These are phyloP conservation scores for Hassar affinis DNA, from an alignment of 2,113 vertebrate genomes.

Conservation along the genomic window DNA sequence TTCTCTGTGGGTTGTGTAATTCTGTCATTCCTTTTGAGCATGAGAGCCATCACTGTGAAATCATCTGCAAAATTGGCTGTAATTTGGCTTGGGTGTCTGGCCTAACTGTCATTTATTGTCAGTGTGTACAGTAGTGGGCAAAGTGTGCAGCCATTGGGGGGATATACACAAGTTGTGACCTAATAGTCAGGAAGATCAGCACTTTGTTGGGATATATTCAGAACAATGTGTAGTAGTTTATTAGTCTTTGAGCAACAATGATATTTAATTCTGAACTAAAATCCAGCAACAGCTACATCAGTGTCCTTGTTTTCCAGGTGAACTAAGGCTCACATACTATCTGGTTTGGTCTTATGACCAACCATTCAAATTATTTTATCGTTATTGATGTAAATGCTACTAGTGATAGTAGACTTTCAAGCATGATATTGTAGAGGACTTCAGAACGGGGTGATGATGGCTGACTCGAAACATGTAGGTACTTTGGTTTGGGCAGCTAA, in stretches of 20 bases:
- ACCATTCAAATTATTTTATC: background rate
- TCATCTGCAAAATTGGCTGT: constrained; percentile 4
- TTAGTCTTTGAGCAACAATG: background rate
- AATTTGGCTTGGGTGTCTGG: constrained; percentile 6
- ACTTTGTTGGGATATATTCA: background rate
- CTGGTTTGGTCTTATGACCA: background rate
- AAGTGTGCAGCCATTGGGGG: background rate
- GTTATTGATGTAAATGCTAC: background rate
- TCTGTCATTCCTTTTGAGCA: constrained; percentile 1
- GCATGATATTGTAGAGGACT: background rate
- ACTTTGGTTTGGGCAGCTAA: constrained; percentile 6
- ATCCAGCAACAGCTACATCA: background rate
- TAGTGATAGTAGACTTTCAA: background rate
- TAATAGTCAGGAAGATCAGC: background rate
- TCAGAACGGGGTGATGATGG: background rate
- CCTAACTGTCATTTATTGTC: background rate
- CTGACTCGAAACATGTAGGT: constrained; percentile 4
- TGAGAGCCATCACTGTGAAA: constrained; percentile 14
- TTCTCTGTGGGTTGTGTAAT: background rate
- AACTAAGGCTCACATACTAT: background rate
- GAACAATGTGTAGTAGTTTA: background rate
- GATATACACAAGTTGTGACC: background rate
- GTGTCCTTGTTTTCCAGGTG: background rate
- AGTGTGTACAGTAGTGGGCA: background rate
- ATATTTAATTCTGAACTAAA: background rate